Conservation (phyloP, 2,113 vertebrate genomes). For the Thryonomys swinderianus region DNA sequence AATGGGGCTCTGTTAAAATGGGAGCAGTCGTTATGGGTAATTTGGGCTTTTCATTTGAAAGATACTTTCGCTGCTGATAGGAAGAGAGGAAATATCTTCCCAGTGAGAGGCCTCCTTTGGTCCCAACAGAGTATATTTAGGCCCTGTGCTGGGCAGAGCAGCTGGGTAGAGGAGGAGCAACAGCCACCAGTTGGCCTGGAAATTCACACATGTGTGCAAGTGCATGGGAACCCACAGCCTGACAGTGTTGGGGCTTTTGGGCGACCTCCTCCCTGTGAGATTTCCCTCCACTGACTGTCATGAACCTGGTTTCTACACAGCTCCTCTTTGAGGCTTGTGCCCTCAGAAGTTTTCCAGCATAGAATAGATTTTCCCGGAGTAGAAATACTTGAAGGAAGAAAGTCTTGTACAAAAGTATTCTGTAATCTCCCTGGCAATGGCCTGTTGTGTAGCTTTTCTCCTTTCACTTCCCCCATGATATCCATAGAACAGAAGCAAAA, state of each 20-base stretch:
- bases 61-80: conserved; percentile 23
- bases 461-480: background rate
- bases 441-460: background rate
- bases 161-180: conserved; percentile 19
- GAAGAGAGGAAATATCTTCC: background rate
- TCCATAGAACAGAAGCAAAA: background rate
- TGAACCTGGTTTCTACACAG: background rate
- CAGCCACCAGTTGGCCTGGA: background rate
- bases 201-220: background rate
- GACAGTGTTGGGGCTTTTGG: background rate
- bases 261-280: background rate
- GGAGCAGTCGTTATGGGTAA: background rate
- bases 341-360: background rate
- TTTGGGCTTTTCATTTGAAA: background rate
- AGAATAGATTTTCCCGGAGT: background rate
- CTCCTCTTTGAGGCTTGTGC: background rate
- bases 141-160: background rate
- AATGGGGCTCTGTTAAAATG: background rate
- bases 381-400: background rate
- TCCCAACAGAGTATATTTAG: conserved; percentile 26
- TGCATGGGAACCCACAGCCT: background rate
- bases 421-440: background rate
- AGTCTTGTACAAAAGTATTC: background rate
- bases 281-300: background rate
- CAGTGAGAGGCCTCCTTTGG: background rate